Base-by-base conservation (phyloP, 2,797 vertebrate genomes). In the Typhlichthys subterraneus region DNA sequence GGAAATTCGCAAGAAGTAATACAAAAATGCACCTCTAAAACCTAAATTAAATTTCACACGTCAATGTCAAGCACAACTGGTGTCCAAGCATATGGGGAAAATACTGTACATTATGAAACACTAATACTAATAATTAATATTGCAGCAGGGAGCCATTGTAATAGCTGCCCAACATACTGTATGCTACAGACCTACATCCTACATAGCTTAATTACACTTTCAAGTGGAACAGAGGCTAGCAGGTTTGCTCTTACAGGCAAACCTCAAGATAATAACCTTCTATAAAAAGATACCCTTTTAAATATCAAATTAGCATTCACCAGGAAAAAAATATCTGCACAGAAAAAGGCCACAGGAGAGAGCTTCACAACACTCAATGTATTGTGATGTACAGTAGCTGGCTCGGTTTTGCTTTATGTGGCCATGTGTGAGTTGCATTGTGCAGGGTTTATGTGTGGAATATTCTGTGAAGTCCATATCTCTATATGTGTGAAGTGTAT, bases 301-400 rank as follows among this genome's bases (percentile, higher is more conserved):
- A 87, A 69, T 71, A 88, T 84, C 75, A 81, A 85, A 86, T 84
- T 82, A 87, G 72, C 79, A 83, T 82, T 82, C 64, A 60, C 59
- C 0, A 29, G 46, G 53, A 57, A 63, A 53, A 59, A 78, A 83
- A 61, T 23, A 77, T 58, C 65, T 56, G 45, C 3, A 38, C 1
- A 50, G 33, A 13, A 51, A 61, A 45, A 60, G n/a, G 61, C 67
- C 17, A 48, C 19, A 50, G 65, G 68, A 75, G 60, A 73, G 1
- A 7, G 65, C 70, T 65, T 77, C 49, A 63, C 53, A 66, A 29
- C 72, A 59, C 53, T 59, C 8, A 4, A 13, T 53, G 54, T 65
- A 60, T 33, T 65, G 47, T 23, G 19, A 5, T 9, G 12, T 5
- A 10, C 33, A 53, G 45, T 73, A 78, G 63, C 14, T 63, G 9